Conservation (phyloP, 2,797 vertebrate species). For the Acanthurus leucopareius region DNA sequence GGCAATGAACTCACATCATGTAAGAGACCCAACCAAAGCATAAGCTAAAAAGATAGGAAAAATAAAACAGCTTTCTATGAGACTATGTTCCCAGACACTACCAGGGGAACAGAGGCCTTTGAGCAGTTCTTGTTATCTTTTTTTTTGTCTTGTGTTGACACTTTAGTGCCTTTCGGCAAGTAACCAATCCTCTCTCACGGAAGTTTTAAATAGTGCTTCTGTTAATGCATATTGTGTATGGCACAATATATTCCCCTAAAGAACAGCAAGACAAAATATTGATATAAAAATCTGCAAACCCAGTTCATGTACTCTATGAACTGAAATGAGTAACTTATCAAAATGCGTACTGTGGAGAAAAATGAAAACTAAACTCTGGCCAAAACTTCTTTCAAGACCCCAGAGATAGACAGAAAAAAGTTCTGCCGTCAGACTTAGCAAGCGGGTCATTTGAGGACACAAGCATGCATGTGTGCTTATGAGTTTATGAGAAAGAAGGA, state of each 20-base stretch:
- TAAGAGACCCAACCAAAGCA: conserved; percentile 75
- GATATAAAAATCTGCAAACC: conserved; percentile 10
- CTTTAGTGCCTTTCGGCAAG: conserved; percentile 30
- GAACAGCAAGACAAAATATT: conserved; percentile 16
- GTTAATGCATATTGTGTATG: conserved; percentile 6
- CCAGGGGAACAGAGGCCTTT: conserved; percentile 51
- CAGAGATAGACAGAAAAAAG: conserved; percentile 55
- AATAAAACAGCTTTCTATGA: conserved; percentile 63
- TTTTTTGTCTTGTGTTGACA: not conserved
- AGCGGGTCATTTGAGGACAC: conserved; percentile 65
- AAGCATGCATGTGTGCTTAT: conserved; percentile 49
- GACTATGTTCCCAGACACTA: conserved; percentile 52
- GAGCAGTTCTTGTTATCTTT: conserved; percentile 43
- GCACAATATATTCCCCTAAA: not conserved
- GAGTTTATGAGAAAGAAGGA: conserved; percentile 42
- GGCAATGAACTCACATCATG: conserved; percentile 67
- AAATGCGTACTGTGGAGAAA: conserved; percentile 50
- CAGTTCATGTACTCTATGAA: conserved; percentile 17
- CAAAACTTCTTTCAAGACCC: conserved; percentile 59
- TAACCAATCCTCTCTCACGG: conserved; percentile 17
- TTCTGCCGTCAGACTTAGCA: conserved; percentile 50
- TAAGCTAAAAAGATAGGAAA: conserved; percentile 60
- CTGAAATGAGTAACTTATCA: conserved; percentile 31
- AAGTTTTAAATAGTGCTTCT: conserved; percentile 19
- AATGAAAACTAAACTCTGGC: conserved; percentile 56